Base-by-base conservation (phyloP, 1,140 invertebrate species). In the Neocloeon triangulifer region DNA sequence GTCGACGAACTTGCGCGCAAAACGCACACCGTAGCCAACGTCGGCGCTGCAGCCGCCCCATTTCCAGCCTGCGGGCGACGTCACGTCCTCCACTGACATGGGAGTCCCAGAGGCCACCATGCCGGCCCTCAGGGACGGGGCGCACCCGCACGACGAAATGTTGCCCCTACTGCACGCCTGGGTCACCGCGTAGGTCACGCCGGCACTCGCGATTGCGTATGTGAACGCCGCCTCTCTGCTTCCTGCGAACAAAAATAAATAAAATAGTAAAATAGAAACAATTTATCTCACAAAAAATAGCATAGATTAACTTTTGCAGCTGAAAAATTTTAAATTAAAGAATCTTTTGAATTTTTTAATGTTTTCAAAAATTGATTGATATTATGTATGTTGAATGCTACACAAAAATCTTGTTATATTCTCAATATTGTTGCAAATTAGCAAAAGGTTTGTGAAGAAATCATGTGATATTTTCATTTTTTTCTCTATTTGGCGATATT, bases 161-260 rank as follows among this genome's bases (percentile, higher is more conserved):
- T 86, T 80, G 12, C 88, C 86, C 19, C 73, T 62, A 32, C 77
- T 80, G 56, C 88, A 94, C 7, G 84, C 80, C 27, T 78, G 70
- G 26, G 82, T 81, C n/a, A 94, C 67, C 3, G 80, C 69, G 49
- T 86, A 81, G 4, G 82, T 76, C 8, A 89, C 79, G 3, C 84
- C 86, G 0, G 85, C 84, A 33, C 80, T 78, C 35, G 78, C 75
- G 46, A 91, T 75, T 14, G 84, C 81, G 54, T 91, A 88, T 1
- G 81, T 78, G 52, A 82, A 89, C 9, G 85, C 84, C 1, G 84
- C 82, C 55, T 95, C 86, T 41, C 75, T 63, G 19, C 79, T 86
- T 39, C 78, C 85, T 89, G 56, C 16, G 57, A 28, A 17, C 10
- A 17, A 30, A 17, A 18, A 30, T 15, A n/a, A 12, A 30, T 13